Base-by-base conservation (phyloP, 2,113 vertebrate species). In the Python bivittatus region DNA sequence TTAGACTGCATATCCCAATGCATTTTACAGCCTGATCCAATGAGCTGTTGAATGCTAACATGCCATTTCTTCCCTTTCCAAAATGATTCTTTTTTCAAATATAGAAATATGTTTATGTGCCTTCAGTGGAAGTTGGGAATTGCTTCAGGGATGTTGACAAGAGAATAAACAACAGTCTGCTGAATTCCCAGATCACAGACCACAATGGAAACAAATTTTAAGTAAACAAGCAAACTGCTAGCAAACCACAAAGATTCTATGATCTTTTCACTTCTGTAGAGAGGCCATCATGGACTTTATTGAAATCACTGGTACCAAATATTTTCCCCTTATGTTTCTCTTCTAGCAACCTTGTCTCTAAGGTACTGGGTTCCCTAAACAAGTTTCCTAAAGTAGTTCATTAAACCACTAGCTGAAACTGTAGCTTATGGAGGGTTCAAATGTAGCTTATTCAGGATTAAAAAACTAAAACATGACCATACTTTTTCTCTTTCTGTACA, bases 181-280 rank as follows among this genome's bases (percentile, higher is more conserved):
- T 92, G 93, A 96, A 92, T 96, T 93, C 60, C 96, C 44, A 42
- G 88, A 84, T 84, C 56, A 96, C 83, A 91, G 54, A 95, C 95
- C 94, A 94, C 79, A 92, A 53, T 86, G 94, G 20, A 89, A 90
- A 88, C 86, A 96, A 91, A 93, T 88, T 72, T 96, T 92, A 88
- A 90, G 60, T 88, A 95, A 95, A 96, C 6, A 96, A 91, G 20
- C 25, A 94, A 87, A 90, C 6, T 11, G 52, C 53, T 52, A 72
- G 15, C 25, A 64, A 93, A 20, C 64, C 1, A 57, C 86, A 94
- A 58, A 54, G 0, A 10, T 68, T 4, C 33, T 44, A 61, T 3
- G 23, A 88, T 57, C 6, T 85, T 93, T 72, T 89, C 89, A 22
- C 5, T 93, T 20, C 89, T 68, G 56, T 42, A 56, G 53, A 72